Conservation (phyloP, 2,888 invertebrate genomes). For the Smittia aterrima region DNA sequence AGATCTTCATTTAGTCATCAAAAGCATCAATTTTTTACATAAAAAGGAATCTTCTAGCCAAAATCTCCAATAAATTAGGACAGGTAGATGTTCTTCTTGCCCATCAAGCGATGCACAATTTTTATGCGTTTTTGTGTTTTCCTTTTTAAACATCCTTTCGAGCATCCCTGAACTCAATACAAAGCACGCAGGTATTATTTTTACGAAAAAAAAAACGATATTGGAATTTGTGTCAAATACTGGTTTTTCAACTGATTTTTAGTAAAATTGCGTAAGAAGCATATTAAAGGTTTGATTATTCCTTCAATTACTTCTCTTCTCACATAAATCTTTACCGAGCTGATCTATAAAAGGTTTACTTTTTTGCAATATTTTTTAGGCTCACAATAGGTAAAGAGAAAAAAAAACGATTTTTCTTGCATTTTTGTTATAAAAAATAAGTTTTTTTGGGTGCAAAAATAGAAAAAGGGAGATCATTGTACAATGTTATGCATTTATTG, state of each 20-base stretch:
- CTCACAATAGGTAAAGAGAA: not conserved
- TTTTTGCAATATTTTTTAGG: not conserved
- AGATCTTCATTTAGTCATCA: constrained; percentile 41
- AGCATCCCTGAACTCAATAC: constrained; percentile 29
- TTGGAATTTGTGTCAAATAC: constrained; percentile 13
- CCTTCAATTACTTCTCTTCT: not conserved
- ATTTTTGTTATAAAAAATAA: constrained; percentile 30
- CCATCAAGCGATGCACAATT: constrained; percentile 31
- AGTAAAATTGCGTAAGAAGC: constrained; percentile 10
- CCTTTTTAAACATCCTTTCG: constrained; percentile 34
- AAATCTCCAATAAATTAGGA: constrained; percentile 37
- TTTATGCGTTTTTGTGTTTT: constrained; percentile 35
- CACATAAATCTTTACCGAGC: not conserved
- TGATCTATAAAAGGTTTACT: not conserved
- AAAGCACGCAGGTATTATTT: constrained; percentile 19
- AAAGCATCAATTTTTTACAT: constrained; percentile 38
- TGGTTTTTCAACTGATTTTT: not conserved
- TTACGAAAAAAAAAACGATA: not conserved
- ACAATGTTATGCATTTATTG: constrained; percentile 38
- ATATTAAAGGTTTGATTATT: not conserved
- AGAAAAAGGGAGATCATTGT: constrained; percentile 1
- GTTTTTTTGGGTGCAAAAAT: constrained; percentile 15
- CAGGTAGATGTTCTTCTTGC: constrained; percentile 28
- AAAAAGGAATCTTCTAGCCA: constrained; percentile 9
- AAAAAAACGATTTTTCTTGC: constrained; percentile 15